Evolutionary conservation across 2,113 vertebrate species (phyloP), one percentile per base, ranked within the genome.

Genomic region (Malaclemys terrapin): DNA sequence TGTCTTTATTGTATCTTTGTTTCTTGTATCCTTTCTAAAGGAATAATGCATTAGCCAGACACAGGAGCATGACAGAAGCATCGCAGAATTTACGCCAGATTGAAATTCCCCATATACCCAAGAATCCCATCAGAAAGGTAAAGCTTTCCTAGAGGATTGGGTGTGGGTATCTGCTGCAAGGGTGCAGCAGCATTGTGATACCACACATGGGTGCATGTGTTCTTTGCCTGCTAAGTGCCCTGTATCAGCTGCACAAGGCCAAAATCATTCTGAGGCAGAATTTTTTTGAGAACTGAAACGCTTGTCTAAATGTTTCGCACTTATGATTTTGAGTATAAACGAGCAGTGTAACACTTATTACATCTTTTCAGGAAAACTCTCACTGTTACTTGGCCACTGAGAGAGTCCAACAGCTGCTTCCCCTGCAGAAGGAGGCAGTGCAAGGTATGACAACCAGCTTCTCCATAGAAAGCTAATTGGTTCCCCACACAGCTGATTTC

Each of bases 71-170:
- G 97, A 98, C 98, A 8, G 99, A 99, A 94, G 97, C 98, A 35
- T 98, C 99, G 1, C 99, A 99, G 96, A 98, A 97, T 96, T 97
- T 99, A 87, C 98, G 99, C 80, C 99, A 99, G 96, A 99, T 99
- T 95, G 99, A 99, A 97, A 97, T 99, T 88, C 99, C 99, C 79
- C 99, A 98, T 97, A 97, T 98, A 42, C 98, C 98, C 72, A 99
- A 98, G 96, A 99, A 98, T 96, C 93, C 93, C 42, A 84, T 89
- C 22, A 98, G 97, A 97, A 98, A 98, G 92, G 99, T 99, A 96
- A 99, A 98, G 93, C 45, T 42, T 87, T 69, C 54, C 19, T 49
- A 83, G n/a, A 17, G 31, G 4, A 10, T 27, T 80, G 4, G 47
- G 27, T 76, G 14, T 5, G 54, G 35, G 20, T 53, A 75, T 53